phyloP scores from a whole-genome alignment of 2,113 vertebrate species.

The Sigmodon hispidus region DNA sequence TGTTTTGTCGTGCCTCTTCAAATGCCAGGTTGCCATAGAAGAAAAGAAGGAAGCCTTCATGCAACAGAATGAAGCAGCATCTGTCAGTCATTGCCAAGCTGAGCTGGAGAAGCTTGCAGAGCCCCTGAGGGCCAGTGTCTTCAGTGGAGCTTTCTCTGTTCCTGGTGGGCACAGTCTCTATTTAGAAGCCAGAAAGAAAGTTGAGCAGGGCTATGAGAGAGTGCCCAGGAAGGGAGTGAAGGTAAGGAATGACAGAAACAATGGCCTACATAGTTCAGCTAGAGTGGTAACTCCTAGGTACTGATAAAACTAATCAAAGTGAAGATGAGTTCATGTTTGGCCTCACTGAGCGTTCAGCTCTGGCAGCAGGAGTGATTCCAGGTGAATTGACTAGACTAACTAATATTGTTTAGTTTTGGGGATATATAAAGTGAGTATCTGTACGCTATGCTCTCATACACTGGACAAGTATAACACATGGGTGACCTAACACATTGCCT shows the following conservation, averaged over 20 bases:
- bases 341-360: background rate
- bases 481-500: background rate
- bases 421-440: background rate
- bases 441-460: background rate
- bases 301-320: background rate
- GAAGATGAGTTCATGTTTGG: background rate
- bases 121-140: background rate
- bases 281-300: background rate
- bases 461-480: background rate
- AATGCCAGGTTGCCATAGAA: conserved; percentile 3
- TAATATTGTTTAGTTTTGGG: background rate
- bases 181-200: conserved; percentile 13
- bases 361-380: background rate
- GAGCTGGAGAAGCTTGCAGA: conserved; percentile 7
- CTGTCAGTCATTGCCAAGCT: conserved; percentile 31
- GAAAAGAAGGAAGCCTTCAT: conserved; percentile 36
- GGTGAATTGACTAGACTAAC: background rate
- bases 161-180: conserved; percentile 44
- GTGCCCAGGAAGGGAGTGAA: conserved; percentile 49
- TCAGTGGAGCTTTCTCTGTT: conserved; percentile 4
- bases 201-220: background rate
- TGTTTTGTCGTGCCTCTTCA: background rate
- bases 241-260: background rate
- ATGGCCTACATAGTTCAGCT: too few species aligned
- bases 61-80: conserved; percentile 49